Evolutionary conservation across 2,113 vertebrate species (phyloP), one percentile per base, ranked within the genome.

Genomic region (Brienomyrus brachyistius): DNA sequence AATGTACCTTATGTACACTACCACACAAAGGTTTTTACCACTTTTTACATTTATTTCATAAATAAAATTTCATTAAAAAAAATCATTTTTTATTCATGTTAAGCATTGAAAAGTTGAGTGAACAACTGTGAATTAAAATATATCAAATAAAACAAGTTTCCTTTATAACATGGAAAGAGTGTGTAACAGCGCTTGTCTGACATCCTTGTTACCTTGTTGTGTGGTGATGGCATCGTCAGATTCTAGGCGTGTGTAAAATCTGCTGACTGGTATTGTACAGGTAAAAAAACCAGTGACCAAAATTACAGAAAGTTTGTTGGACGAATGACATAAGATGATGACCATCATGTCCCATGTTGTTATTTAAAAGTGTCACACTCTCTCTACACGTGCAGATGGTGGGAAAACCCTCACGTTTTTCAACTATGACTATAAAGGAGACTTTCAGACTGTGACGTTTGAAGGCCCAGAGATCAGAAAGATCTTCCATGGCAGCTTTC

Each of bases 401-500:
- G 98, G 97, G 7, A 99, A 99, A 94, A 99, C 98, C 0, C 92
- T 99, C 93, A 99, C 98, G 0, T 99, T 98, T 94, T 99, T 99
- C 94, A 99, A 98, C 94, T 97, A 96, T 0, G 98, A 99, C 95
- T 97, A 97, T 91, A 96, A 94, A 89, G 97, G 96, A 17, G 96
- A 97, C 4, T 99, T 99, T 92, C 98, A 99, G 92, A 98, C 98
- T 0, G 97, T 98, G 82, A 99, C 98, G 40, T 99, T 99, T 84
- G 98, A 99, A 90, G 98, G 97, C 21, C 95, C 97, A 0, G 97
- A 98, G 86, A 97, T 99, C 92, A 96, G 94, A 86, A 99, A 97
- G 91, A 97, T 99, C 85, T 99, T 99, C 95, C 97, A 98, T 80
- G 97, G 98, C 59, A 99, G 97, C 92, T 99, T 99, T 93, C 98